These are phyloP conservation scores for Rhabdomys pumilio DNA, from an alignment of 2,797 vertebrate species.

Conservation along the genomic window DNA sequence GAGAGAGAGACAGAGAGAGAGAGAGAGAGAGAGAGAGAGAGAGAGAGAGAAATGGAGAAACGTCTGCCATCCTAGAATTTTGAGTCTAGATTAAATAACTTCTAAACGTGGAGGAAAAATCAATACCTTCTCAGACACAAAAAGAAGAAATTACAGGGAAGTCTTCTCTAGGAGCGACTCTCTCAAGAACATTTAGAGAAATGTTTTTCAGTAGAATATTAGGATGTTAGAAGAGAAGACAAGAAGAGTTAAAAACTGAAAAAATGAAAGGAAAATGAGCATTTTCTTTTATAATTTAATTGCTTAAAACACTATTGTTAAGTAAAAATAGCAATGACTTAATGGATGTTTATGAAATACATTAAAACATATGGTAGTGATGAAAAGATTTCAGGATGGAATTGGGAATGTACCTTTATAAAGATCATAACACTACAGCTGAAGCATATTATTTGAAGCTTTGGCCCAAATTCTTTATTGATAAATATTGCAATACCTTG, in stretches of 20 bases:
- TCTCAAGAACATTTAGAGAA: background rate
- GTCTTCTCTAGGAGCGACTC: background rate
- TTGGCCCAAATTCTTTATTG: conserved; percentile 17
- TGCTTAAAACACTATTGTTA: background rate
- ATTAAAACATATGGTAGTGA: background rate
- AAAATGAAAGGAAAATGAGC: background rate
- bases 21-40: background rate
- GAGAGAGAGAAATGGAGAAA: background rate
- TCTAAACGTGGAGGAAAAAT: background rate
- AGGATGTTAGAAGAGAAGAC: background rate
- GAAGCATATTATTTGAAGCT: background rate
- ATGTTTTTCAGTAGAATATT: background rate
- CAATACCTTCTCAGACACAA: background rate
- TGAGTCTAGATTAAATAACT: conserved; percentile 5
- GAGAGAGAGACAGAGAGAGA: background rate
- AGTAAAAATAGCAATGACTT: conserved; percentile 26
- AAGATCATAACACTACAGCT: background rate
- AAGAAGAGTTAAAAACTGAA: background rate
- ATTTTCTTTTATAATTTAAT: conserved; percentile 24
- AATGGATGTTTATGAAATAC: background rate
- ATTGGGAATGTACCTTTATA: background rate
- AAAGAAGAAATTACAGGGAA: background rate
- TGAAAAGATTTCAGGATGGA: background rate
- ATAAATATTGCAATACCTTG: background rate
- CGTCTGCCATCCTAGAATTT: background rate